Conservation (phyloP, 1,140 invertebrate species). For the Dreissena polymorpha region DNA sequence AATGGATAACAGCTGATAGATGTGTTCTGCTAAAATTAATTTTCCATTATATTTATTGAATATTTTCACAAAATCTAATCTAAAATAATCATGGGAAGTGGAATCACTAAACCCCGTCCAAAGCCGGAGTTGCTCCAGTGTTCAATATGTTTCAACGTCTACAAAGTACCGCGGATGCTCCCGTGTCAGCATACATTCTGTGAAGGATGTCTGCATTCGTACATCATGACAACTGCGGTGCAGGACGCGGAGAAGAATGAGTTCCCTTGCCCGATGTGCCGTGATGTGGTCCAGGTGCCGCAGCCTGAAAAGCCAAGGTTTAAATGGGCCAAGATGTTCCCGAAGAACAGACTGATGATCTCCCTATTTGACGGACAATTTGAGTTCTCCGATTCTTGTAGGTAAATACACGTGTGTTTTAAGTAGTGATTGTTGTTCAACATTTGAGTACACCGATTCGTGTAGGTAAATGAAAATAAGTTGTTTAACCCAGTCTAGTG, state of each 20-base stretch:
- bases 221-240: conserved; percentile 17
- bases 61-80: no score
- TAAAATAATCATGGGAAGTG: conserved; percentile 6
- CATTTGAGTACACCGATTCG: no score
- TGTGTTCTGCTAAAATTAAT: no score
- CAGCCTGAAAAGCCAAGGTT: conserved; percentile 31
- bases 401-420: conserved; percentile 3
- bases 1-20: no score
- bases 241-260: conserved; percentile 2
- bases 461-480: no score
- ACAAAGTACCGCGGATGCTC: conserved; percentile 36
- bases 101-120: background rate
- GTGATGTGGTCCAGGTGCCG: conserved; percentile 2
- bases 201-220: conserved; percentile 38
- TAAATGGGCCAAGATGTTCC: conserved; percentile 44
- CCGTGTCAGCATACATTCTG: conserved; percentile 48
- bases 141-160: conserved; percentile 42
- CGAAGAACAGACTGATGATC: conserved; percentile 44
- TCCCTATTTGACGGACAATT: conserved; percentile 43
- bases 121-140: conserved; percentile 28
- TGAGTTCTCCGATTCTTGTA: conserved; percentile 29
- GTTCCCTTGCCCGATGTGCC: conserved; percentile 41
- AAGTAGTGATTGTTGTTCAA: no score
- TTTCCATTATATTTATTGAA: no score
- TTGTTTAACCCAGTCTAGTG: no score